Conservation (phyloP, 2,797 vertebrate genomes). For the Bufotes viridis region DNA sequence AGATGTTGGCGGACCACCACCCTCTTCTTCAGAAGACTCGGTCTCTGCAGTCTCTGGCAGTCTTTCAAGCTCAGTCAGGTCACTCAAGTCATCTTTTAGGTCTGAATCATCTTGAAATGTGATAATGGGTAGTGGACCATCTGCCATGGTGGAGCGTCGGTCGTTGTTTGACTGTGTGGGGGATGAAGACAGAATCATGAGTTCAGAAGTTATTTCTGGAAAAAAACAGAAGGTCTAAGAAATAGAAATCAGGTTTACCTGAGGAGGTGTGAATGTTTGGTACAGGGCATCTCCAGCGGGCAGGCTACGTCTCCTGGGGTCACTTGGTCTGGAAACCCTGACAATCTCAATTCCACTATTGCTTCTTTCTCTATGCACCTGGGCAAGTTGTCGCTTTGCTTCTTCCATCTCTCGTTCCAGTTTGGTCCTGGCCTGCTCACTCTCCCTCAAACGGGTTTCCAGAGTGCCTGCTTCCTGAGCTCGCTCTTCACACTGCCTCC, state of each 20-base stretch:
- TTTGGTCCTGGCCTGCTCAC: constrained; percentile 77
- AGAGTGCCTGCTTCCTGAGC: constrained; percentile 65
- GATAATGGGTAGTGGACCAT: constrained; percentile 17
- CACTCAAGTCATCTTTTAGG: constrained; percentile 54
- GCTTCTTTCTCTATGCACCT: constrained; percentile 61
- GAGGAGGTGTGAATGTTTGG: constrained; percentile 71
- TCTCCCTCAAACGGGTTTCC: constrained; percentile 78
- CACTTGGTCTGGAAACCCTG: constrained; percentile 64
- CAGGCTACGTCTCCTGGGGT: constrained; percentile 72
- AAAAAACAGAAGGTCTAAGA: background rate
- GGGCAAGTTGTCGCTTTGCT: constrained; percentile 69
- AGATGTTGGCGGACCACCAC: constrained; percentile 69
- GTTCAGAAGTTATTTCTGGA: background rate
- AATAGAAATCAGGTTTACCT: constrained; percentile 58
- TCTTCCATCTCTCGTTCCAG: constrained; percentile 83
- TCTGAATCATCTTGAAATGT: constrained; percentile 48
- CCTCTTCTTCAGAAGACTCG: constrained; percentile 68
- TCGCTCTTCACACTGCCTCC: constrained; percentile 70
- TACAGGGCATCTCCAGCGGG: constrained; percentile 73
- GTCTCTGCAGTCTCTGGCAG: constrained; percentile 45
- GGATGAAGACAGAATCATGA: background rate
- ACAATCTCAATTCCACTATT: constrained; percentile 45
- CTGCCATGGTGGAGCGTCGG: background rate
- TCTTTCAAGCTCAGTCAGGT: constrained; percentile 49
- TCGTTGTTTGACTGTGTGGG: constrained; percentile 23